Conservation (phyloP, 2,888 invertebrate genomes). For the Gortyna flavago region DNA sequence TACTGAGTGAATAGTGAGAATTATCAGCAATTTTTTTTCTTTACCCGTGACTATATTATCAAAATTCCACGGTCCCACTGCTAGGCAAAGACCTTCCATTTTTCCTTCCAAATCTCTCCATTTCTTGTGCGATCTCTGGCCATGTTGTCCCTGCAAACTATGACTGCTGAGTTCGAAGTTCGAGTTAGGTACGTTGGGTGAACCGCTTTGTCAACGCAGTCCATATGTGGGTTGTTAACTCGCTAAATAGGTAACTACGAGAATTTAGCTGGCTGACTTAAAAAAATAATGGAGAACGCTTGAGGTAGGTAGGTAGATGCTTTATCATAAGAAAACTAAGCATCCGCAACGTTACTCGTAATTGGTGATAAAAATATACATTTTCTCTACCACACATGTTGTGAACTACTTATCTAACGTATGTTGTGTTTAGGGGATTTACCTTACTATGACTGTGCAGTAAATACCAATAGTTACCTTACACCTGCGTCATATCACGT, state of each 20-base stretch:
- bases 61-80: too few relatives aligned
- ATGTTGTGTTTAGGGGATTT: slow-evolving; percentile 19
- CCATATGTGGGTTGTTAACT: not conserved
- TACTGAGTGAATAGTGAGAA: not conserved
- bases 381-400: not conserved
- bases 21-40: not conserved
- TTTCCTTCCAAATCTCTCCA: too few relatives aligned
- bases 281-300: too few relatives aligned
- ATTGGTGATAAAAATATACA: not conserved
- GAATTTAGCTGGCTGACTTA: too few relatives aligned
- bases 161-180: not conserved
- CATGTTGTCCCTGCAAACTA: too few relatives aligned
- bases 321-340: not conserved
- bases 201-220: not conserved
- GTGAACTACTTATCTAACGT: slow-evolving; percentile 3
- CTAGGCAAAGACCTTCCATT: too few relatives aligned
- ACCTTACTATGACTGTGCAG: slow-evolving; percentile 24
- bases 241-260: not conserved
- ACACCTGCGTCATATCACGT: slow-evolving; percentile 50
- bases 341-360: not conserved
- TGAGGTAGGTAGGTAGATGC: not conserved
- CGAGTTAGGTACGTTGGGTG: not conserved
- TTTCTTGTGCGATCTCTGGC: too few relatives aligned
- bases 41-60: too few relatives aligned
- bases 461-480: not conserved